Conservation (phyloP, 2,113 vertebrate species). For the Ageneiosus marmoratus region DNA sequence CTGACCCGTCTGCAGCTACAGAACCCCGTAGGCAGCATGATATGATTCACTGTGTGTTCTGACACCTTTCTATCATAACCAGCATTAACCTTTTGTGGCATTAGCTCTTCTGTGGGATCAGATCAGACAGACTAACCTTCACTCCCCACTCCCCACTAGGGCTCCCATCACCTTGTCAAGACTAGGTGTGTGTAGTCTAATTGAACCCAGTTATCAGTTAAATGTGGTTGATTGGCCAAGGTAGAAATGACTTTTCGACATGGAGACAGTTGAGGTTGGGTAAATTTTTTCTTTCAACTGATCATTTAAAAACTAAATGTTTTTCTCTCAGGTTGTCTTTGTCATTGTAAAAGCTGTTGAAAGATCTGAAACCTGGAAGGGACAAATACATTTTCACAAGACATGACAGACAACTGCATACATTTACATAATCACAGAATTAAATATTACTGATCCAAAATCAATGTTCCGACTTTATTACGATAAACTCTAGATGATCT, state of each 20-base stretch:
- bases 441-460: background rate
- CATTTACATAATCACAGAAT: background rate
- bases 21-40: too few relatives aligned
- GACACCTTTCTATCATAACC: too few relatives aligned
- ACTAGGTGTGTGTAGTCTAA: background rate
- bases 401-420: background rate
- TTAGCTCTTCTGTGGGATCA: too few relatives aligned
- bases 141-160: too few relatives aligned
- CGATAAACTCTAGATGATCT: background rate
- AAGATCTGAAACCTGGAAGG: background rate
- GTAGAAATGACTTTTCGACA: background rate
- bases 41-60: too few relatives aligned
- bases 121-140: too few relatives aligned
- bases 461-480: background rate
- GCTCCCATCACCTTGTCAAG: background rate
- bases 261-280: background rate
- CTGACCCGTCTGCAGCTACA: too few relatives aligned
- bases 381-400: background rate
- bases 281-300: background rate
- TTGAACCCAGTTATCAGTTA: background rate
- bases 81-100: too few relatives aligned
- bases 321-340: background rate
- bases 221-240: background rate
- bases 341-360: background rate
- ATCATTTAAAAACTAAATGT: background rate